Evolutionary conservation across 2,113 vertebrate genomes (phyloP).

Genomic region (Procavia capensis): DNA sequence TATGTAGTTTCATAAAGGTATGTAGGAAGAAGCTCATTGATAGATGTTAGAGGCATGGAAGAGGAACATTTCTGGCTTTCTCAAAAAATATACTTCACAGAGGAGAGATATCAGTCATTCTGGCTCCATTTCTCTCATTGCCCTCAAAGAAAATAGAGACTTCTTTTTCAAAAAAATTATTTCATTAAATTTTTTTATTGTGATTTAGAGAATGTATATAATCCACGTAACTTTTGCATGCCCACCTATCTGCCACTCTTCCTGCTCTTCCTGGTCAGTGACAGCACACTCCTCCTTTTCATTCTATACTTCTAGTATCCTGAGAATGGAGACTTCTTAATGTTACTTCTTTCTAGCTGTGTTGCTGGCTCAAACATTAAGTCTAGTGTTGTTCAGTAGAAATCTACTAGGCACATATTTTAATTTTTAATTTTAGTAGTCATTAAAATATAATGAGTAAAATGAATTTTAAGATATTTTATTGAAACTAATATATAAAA

Average conservation of each 20-base stretch:
- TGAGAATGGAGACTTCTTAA: no score
- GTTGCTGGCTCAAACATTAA: background rate
- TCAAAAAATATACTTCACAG: background rate
- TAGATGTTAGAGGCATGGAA: background rate
- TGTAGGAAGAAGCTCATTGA: background rate
- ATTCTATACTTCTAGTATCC: no score
- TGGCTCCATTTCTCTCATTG: background rate
- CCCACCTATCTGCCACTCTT: no score
- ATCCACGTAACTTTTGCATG: no score
- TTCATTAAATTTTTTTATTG: no score
- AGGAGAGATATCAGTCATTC: background rate
- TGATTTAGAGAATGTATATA: no score
- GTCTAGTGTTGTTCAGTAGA: background rate
- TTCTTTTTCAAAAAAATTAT: no score
- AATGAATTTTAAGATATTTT: background rate
- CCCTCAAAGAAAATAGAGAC: background rate
- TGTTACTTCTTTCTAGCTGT: background rate
- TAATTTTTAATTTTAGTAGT: background rate
- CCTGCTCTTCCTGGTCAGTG: no score
- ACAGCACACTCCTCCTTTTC: no score
- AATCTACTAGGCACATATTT: background rate
- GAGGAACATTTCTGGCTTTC: background rate
- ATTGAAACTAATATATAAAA: background rate
- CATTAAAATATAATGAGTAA: background rate
- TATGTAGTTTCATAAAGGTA: background rate